Evolutionary conservation across 2,888 invertebrate genomes (phyloP), one percentile per base, ranked within the genome.

Genomic region (Drosophila kanekoi): DNA sequence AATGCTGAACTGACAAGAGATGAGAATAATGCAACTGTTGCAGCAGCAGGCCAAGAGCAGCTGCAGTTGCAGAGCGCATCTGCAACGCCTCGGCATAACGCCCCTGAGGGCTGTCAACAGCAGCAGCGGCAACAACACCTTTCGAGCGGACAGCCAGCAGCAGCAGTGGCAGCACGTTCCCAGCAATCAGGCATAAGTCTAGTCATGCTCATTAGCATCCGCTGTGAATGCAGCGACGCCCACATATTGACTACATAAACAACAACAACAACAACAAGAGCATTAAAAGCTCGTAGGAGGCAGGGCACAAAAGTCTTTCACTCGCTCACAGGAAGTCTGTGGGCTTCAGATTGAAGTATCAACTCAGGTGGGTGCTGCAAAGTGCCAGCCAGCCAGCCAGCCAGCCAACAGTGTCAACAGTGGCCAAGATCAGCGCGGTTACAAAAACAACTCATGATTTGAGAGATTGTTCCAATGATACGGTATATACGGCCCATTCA

Each of bases 161-260:
- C 14, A 54, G 18, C 18, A 18, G 38, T 38, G 5, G 28, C 64
- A 63, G 44, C 70, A 70, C 35, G 38, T 58, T 70, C 28, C 40
- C 73, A 78, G 35, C 57, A 62, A 70, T 64, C 77, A 60, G 66
- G 54, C 87, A 87, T 75, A 61, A 81, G 83, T 87, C 86, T 83
- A 83, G 83, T 83, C 83, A 83, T 83, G 83, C 83, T 83, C 83
- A 83, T 83, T 83, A 87, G 83, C 83, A 83, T 83, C 80, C 77
- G 75, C 85, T 67, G 81, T 74, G 87, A 77, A 77, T 79, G 78
- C 78, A 81, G 68, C 82, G 56, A 77, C 79, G 86, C 86, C 81
- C 72, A 87, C 88, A 60, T 62, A 62, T 53, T 61, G 47, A 56
- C 72, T 62, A 41, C 68, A 67, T 47, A 52, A 47, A 10, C 58